Evolutionary conservation across 1,140 invertebrate genomes (phyloP).

Genomic region (Ceratina calcarata): DNA sequence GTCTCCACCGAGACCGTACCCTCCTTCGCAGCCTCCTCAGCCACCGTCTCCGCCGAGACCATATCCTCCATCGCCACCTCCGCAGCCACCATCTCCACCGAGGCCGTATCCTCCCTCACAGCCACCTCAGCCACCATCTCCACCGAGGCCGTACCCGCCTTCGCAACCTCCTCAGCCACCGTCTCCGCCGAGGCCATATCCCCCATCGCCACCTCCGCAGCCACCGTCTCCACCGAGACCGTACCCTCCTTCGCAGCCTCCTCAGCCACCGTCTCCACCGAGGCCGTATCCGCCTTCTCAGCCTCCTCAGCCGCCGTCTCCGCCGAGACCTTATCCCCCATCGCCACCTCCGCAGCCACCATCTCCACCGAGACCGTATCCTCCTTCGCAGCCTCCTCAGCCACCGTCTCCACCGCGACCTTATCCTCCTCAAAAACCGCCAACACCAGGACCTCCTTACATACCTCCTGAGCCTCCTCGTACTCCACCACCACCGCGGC

Average conservation of each 20-base stretch:
- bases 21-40: background rate
- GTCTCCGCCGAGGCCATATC: background rate
- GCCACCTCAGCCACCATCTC: background rate
- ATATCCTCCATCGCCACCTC: background rate
- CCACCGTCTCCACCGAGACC: background rate
- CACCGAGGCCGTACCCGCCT: background rate
- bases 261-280: background rate
- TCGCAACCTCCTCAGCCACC: background rate
- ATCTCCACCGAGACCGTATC: conserved; percentile 24
- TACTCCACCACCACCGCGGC: background rate
- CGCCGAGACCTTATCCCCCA: background rate
- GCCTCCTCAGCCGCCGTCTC: background rate
- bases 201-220: too few species aligned
- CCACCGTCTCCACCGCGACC: conserved; percentile 12
- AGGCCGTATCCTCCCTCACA: background rate
- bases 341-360: background rate
- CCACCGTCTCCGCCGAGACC: background rate
- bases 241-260: background rate
- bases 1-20: background rate
- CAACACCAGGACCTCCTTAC: conserved; percentile 22
- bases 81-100: background rate
- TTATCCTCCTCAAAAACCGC: conserved; percentile 31
- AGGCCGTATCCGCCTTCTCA: background rate
- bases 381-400: conserved; percentile 22
- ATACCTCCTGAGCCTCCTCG: background rate